Base-by-base conservation (phyloP, 2,888 invertebrate species). In the Dioctria linearis region DNA sequence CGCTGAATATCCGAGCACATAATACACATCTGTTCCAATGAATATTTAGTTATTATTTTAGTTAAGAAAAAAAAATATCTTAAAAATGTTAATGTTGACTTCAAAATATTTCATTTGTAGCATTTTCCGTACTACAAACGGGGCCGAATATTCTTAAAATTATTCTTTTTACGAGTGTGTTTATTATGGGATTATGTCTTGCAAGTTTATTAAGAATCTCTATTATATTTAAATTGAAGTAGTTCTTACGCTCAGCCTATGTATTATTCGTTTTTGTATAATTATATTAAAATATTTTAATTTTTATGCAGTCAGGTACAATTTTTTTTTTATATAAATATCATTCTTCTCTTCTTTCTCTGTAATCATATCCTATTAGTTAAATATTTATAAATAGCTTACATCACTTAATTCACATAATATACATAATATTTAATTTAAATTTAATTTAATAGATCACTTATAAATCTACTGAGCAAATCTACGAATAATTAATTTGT, bases 251-350 rank as follows among this genome's bases (percentile, higher is more conserved):
- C 54, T 43, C 75, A 59, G 59, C 75, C 61, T 61, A 75, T 43
- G 61, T 39, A 40, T 75, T 75, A 75, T 61, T 61, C 61, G 43
- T 51, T 59, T 25, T 75, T 75, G 75, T 75, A 75, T 75, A 75
- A 43, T 75, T 43, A 59, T 75, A 75, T 75, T 75, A 75, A 75
- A 75, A 75, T 75, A 75, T 75, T 75, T 75, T 75, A 42, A 54
- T 57, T 75, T 75, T 59, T 43, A 59, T 75, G 59, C 59, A 43
- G 42, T 75, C 75, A 75, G 75, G 75, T 75, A 75, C 75, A 75
- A 75, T 59, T 40, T 49, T 75, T n/a, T 6, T 75, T 46, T 59
- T 75, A 75, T 75, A 75, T 75, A 75, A 75, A 75, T 75, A 75
- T 75, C 61, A 75, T 59, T 75, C 61, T 59, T 73, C 39, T 73